Evolutionary conservation across 2,113 vertebrate species (phyloP), one percentile per base, ranked within the genome.

Genomic region (Anas platyrhynchos): DNA sequence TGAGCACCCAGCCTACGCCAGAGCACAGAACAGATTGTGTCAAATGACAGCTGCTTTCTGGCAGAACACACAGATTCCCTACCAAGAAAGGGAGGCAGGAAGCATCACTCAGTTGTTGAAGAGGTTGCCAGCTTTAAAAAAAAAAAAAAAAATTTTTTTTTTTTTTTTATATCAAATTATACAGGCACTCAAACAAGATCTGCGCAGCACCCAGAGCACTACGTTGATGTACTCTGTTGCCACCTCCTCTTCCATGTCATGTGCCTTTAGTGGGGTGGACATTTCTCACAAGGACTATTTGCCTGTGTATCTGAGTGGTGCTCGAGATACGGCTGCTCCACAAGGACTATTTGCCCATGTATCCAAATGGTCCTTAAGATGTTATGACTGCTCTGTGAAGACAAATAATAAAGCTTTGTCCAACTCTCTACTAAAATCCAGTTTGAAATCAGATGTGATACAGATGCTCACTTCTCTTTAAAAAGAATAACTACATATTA

Each of bases 21-120:
- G 94, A 97, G 92, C 83, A 91, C 89, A 91, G 94, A 96, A 96
- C 91, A 95, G 96, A 94, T 89, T 94, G 94, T 97, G 95, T 97
- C 95, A 76, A 93, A 95, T 90, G 94, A 96, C 93, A 96, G 89
- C 88, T 96, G 93, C 89, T 91, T 95, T 94, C 86, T 86, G 91
- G 94, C 87, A 82, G 91, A 91, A 95, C 88, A 94, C 0, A 15
- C 73, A 86, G 76, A 96, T 96, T 96, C 85, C 71, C 83, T 54
- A 91, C 91, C 80, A 95, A 86, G 83, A 94, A 85, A 74, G 61
- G 68, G 85, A 92, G 91, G 82, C 96, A 97, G 94, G 96, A 97
- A 96, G 76, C 93, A 94, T 87, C 94, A 90, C 83, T 94, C 96
- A 95, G 27, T 76, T 65, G 92, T 1, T 6, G 71, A 91, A 87